Percentiles rank a stretch among this genome's conserved stretches.
phyloP scores from a whole-genome alignment of 2,113 vertebrate species.

The Aphelocoma coerulescens region DNA sequence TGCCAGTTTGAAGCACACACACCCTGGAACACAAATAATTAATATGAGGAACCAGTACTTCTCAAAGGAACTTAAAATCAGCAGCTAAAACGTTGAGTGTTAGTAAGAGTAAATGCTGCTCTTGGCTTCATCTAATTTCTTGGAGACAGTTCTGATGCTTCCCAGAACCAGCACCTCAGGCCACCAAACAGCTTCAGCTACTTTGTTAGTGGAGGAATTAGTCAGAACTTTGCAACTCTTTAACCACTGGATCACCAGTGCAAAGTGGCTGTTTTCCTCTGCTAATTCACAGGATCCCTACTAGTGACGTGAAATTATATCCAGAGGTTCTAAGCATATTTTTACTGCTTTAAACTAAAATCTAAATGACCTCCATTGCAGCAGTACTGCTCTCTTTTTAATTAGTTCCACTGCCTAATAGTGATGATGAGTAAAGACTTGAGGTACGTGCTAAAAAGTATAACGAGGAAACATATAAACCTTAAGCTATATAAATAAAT shows the following conservation, averaged over 20 bases:
- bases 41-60: background rate
- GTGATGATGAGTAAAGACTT: background rate
- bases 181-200: background rate
- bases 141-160: background rate
- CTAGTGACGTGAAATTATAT: background rate
- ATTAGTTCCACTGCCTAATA: background rate
- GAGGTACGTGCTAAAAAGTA: background rate
- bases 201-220: background rate
- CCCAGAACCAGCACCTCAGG: background rate
- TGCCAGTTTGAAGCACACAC: background rate
- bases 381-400: background rate
- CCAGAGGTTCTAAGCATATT: background rate
- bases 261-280: background rate
- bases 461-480: background rate
- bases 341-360: conserved; percentile 1
- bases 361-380: background rate
- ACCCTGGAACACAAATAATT: background rate
- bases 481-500: background rate
- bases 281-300: background rate
- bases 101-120: background rate
- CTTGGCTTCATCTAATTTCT: background rate
- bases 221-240: conserved; percentile 35
- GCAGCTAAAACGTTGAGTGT: background rate
- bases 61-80: background rate
- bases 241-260: background rate